Percentiles rank a stretch among this genome's conserved stretches.
phyloP scores from a whole-genome alignment of 1,140 invertebrate species.

The Agraylea sexmaculata region DNA sequence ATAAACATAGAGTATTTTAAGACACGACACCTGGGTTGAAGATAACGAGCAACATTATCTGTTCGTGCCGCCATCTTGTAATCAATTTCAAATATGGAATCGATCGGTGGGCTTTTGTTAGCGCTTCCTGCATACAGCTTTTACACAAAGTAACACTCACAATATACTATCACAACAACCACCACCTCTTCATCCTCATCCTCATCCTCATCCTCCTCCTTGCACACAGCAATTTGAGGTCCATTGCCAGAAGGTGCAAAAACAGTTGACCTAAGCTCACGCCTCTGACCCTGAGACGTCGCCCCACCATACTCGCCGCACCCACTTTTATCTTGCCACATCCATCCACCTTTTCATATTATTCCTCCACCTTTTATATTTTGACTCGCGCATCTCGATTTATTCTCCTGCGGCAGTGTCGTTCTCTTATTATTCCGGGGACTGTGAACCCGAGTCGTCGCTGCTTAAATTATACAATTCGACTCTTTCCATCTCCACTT shows the following conservation, averaged over 20 bases:
- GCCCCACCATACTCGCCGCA: slow-evolving; percentile 24
- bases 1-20: too few relatives aligned
- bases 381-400: too few relatives aligned
- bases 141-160: slow-evolving; percentile 1
- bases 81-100: slow-evolving; percentile 4
- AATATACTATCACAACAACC: too few relatives aligned
- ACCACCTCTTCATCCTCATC: slow-evolving; percentile 27
- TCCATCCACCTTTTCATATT: slow-evolving; percentile 38
- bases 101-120: too few relatives aligned
- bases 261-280: slow-evolving; percentile 44
- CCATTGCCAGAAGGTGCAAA: slow-evolving; percentile 43
- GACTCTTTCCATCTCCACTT: too few relatives aligned
- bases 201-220: slow-evolving; percentile 39
- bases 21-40: too few relatives aligned
- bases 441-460: too few relatives aligned
- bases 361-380: too few relatives aligned
- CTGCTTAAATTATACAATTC: too few relatives aligned
- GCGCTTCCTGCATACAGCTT: background rate
- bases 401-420: too few relatives aligned
- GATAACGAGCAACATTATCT: too few relatives aligned
- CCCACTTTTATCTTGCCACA: slow-evolving; percentile 33
- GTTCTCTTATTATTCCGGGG: too few relatives aligned
- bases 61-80: slow-evolving; percentile 1
- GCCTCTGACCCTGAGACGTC: slow-evolving; percentile 33
- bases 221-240: slow-evolving; percentile 44